Evolutionary conservation across 2,113 vertebrate species (phyloP).

Genomic region (Ploceus nigricollis): DNA sequence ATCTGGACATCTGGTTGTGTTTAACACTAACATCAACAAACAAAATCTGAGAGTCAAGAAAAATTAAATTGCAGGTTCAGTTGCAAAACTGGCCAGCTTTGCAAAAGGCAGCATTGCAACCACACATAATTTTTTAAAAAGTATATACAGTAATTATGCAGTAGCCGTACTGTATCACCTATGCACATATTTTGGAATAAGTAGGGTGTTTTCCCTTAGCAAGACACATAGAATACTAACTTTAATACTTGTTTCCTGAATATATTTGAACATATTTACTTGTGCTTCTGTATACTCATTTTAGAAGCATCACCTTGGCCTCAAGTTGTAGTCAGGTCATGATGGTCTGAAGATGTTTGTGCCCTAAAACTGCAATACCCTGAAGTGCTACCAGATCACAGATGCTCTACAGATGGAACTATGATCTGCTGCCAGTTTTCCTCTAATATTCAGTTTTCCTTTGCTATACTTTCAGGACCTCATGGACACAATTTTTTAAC

Average conservation of each 20-base stretch:
- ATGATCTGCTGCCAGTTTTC: neutral
- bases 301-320: neutral
- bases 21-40: neutral
- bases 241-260: neutral
- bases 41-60: neutral
- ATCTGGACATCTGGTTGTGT: neutral
- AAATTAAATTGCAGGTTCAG: neutral
- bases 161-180: neutral
- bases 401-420: neutral
- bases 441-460: neutral
- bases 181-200: neutral
- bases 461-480: neutral
- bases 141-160: neutral
- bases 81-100: neutral
- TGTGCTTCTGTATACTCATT: neutral
- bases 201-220: neutral
- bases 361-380: neutral
- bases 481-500: neutral
- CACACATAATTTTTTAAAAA: neutral
- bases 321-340: neutral
- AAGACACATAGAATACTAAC: neutral
- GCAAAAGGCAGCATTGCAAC: neutral
- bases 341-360: neutral
- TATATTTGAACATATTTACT: neutral
- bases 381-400: neutral